Evolutionary conservation across 2,113 vertebrate genomes (phyloP).

Genomic region (Sigmodon hispidus): DNA sequence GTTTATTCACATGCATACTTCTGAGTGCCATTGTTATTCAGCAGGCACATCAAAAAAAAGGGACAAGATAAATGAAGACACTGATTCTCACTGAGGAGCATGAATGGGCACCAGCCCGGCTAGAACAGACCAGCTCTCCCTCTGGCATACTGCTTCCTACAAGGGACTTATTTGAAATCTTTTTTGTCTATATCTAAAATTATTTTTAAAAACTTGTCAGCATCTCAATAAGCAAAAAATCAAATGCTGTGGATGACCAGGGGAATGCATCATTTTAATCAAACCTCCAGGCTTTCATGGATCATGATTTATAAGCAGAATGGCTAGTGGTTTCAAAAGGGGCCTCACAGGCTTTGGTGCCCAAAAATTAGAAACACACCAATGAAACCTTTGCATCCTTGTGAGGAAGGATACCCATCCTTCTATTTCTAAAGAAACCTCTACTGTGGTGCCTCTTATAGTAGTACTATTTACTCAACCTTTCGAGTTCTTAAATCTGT

Average conservation of each 20-base stretch:
- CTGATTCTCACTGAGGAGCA: not conserved
- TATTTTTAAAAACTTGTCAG: not conserved
- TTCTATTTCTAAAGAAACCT: not conserved
- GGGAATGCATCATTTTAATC: not conserved
- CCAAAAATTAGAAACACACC: not conserved
- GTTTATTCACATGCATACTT: not conserved
- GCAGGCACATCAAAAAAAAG: not conserved
- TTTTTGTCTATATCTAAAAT: constrained; percentile 6
- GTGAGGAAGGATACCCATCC: not conserved
- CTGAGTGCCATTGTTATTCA: not conserved
- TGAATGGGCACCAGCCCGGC: too few relatives aligned
- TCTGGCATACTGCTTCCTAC: not conserved
- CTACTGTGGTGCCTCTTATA: not conserved
- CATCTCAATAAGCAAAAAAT: not conserved
- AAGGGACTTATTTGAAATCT: not conserved
- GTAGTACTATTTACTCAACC: not conserved
- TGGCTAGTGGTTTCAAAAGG: not conserved
- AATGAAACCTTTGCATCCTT: not conserved
- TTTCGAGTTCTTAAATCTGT: not conserved
- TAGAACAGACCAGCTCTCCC: not conserved
- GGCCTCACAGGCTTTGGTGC: not conserved
- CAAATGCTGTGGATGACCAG: not conserved
- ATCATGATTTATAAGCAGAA: not conserved
- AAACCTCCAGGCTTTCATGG: not conserved
- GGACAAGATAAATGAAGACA: not conserved